Base-by-base conservation (phyloP, 2,888 invertebrate species). In the Spilosoma lubricipeda region DNA sequence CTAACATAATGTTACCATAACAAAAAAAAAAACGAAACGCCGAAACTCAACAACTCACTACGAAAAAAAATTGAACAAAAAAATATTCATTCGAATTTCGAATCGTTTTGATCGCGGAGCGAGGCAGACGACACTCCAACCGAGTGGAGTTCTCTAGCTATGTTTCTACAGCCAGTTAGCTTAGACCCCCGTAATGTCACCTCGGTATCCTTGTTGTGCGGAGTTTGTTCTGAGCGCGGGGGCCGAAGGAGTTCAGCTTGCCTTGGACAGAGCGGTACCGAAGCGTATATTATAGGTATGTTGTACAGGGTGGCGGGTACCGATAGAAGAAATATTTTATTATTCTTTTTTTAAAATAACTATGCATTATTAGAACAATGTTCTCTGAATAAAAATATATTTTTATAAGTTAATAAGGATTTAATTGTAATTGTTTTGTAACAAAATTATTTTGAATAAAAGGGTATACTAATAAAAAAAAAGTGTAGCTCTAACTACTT, bases 61-160 rank as follows among this genome's bases (percentile, higher is more conserved):
- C 88, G 88, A 91, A 91, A 92, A 92, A 87, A 89, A 90, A 87
- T 88, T 89, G 52, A 67, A 66, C 45, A 75, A 71, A 78, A 83
- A 80, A 77, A 80, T 79, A 84, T 82, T 84, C 83, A 85, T 93
- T 92, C 89, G 90, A 93, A 93, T 91, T 94, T 93, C 90, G 92
- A 93, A 92, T 91, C 91, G 92, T 93, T 94, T 92, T 92, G 94
- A 94, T 94, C 94, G 93, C 86, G 91, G 92, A 91, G 91, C 92
- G 89, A 88, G 91, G 94, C 94, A 94, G 94, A 94, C 94, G 94
- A 94, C 94, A 94, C 94, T 94, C 93, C 90, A 88, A 90, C 88
- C 91, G 90, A 93, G 92, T 90, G 90, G 89, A 91, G 93, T 93
- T 92, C 90, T 90, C 91, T 93, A 94, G 93, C 91, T 92, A 91